A percentile compares a stretch with the other conserved stretches of the same genome.
Evolutionary conservation across 1,140 invertebrate genomes (phyloP).

Genomic region (Diachasma alloeum): DNA sequence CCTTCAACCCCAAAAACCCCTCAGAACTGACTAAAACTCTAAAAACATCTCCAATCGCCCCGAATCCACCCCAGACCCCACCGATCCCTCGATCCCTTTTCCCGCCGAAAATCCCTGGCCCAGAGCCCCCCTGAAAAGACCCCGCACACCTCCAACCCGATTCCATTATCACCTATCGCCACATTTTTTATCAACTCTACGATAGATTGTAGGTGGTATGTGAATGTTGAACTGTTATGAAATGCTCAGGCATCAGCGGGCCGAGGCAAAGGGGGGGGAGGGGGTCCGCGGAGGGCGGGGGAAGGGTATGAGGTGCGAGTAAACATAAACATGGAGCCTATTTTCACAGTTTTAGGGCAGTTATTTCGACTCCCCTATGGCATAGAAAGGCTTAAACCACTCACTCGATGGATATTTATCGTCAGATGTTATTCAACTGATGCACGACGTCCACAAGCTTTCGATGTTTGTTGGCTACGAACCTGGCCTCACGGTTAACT

Average conservation of each 20-base stretch:
- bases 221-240: slow-evolving; percentile 23
- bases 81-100: not conserved
- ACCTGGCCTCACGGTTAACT: slow-evolving; percentile 44
- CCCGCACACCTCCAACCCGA: not conserved
- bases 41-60: no score
- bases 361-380: not conserved
- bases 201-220: not conserved
- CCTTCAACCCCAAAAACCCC: no score
- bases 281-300: slow-evolving; percentile 43
- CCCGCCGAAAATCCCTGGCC: not conserved
- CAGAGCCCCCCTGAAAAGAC: not conserved
- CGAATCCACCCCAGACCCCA: not conserved
- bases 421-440: not conserved
- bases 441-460: not conserved
- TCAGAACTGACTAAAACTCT: no score
- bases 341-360: not conserved
- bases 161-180: not conserved
- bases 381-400: not conserved
- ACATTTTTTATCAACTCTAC: not conserved
- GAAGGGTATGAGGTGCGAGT: slow-evolving; percentile 39
- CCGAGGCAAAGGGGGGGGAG: slow-evolving; percentile 28
- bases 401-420: not conserved
- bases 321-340: slow-evolving; percentile 58
- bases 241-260: slow-evolving; percentile 24
- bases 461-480: slow-evolving; percentile 8